Percentiles rank a stretch among this genome's conserved stretches.
These are phyloP conservation scores for Nycteola revayana DNA, from an alignment of 2,888 invertebrate species.

Conservation along the genomic window DNA sequence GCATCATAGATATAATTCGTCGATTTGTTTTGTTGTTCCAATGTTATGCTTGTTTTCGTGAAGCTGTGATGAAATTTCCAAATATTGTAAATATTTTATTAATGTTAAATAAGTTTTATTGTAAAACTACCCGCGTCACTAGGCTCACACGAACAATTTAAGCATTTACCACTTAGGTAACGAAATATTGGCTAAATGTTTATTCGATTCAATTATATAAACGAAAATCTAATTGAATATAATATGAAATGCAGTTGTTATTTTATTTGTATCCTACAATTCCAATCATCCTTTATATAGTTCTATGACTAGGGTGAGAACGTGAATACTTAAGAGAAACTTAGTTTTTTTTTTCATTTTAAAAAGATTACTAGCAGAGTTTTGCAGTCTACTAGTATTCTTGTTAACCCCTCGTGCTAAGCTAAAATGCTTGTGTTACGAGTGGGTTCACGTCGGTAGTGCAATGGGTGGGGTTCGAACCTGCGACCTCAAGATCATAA, in stretches of 20 bases:
- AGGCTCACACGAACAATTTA: constrained; percentile 73
- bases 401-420: too few relatives aligned
- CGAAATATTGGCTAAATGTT: constrained; percentile 78
- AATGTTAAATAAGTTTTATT: constrained; percentile 71
- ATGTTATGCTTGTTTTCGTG: constrained; percentile 80
- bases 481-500: too few relatives aligned
- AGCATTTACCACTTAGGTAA: constrained; percentile 72
- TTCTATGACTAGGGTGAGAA: too few relatives aligned
- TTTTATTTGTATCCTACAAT: constrained; percentile 43
- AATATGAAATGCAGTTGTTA: constrained; percentile 46
- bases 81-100: constrained; percentile 80
- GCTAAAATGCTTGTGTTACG: too few relatives aligned
- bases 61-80: constrained; percentile 81
- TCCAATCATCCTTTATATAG: too few relatives aligned
- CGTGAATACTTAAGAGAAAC: too few relatives aligned
- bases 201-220: constrained; percentile 79
- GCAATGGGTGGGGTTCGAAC: too few relatives aligned
- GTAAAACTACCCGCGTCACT: constrained; percentile 68
- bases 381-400: too few relatives aligned
- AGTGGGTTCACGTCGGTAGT: too few relatives aligned
- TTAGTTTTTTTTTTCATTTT: too few relatives aligned
- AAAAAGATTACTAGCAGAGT: too few relatives aligned
- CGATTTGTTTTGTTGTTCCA: constrained; percentile 71
- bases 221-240: constrained; percentile 78
- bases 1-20: constrained; percentile 50